phyloP scores from a whole-genome alignment of 1,140 invertebrate genomes.

The Cyclina sinensis region DNA sequence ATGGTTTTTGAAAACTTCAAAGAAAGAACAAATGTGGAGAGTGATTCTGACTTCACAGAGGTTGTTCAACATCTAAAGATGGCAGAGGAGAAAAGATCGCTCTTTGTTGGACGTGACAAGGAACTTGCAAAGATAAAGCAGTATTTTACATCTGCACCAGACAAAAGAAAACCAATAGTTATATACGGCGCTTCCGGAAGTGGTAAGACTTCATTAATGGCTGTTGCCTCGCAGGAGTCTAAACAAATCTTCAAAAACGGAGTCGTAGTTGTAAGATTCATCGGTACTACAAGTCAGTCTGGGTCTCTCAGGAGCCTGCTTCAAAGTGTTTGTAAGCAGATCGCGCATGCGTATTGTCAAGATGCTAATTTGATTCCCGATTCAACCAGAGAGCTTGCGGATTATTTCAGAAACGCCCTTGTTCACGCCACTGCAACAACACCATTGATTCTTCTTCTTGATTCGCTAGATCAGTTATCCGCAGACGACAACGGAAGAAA shows the following conservation, averaged over 20 bases:
- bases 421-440: constrained; percentile 32
- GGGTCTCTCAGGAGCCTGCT: background rate
- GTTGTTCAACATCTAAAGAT: constrained; percentile 22
- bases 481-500: constrained; percentile 68
- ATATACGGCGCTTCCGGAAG: background rate
- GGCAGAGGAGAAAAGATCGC: background rate
- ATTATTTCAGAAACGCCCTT: constrained; percentile 8
- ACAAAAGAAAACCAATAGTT: background rate
- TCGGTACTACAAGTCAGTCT: constrained; percentile 29
- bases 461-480: constrained; percentile 78
- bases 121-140: background rate
- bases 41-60: background rate
- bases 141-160: background rate
- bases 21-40: background rate
- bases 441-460: constrained; percentile 76
- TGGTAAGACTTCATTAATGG: constrained; percentile 29
- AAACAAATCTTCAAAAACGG: constrained; percentile 13
- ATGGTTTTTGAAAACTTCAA: constrained; percentile 19
- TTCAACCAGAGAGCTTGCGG: background rate
- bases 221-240: background rate
- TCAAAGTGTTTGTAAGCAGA: constrained; percentile 25
- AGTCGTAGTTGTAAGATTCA: constrained; percentile 19
- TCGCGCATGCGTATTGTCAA: background rate
- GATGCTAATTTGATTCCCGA: constrained; percentile 5
- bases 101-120: constrained; percentile 22